A percentile compares a stretch with the other conserved stretches of the same genome.
Conservation (phyloP, 1,140 invertebrate genomes). For the Drosophila chauvacae region DNA sequence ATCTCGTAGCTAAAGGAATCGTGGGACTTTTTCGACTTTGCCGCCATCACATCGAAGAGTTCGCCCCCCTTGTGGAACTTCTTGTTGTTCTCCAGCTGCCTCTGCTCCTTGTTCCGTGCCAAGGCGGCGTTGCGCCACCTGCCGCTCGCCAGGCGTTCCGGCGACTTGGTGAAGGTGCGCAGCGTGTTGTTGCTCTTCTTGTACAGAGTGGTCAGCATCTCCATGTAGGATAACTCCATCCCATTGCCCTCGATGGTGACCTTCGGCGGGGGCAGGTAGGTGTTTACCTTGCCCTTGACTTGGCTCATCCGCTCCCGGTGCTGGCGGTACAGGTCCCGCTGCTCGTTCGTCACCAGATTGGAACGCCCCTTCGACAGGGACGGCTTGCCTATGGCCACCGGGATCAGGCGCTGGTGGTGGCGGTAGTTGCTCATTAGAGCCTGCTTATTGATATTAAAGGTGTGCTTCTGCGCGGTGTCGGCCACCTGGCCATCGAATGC, state of each 20-base stretch:
- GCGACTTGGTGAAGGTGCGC: slow-evolving; percentile 67
- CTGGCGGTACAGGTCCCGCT: slow-evolving; percentile 66
- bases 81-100: slow-evolving; percentile 57
- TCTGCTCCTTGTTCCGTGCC: slow-evolving; percentile 59
- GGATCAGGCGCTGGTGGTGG: slow-evolving; percentile 48
- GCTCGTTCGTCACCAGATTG: slow-evolving; percentile 55
- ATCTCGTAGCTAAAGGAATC: slow-evolving; percentile 62
- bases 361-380: slow-evolving; percentile 23
- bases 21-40: slow-evolving; percentile 35
- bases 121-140: slow-evolving; percentile 58
- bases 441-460: slow-evolving; percentile 59
- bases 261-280: slow-evolving; percentile 61
- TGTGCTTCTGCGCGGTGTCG: slow-evolving; percentile 35
- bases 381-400: slow-evolving; percentile 23
- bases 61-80: slow-evolving; percentile 54
- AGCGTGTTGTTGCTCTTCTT: slow-evolving; percentile 72
- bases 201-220: slow-evolving; percentile 69
- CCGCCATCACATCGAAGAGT: slow-evolving; percentile 53
- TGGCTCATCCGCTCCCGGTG: slow-evolving; percentile 63
- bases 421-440: slow-evolving; percentile 41
- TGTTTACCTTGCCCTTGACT: slow-evolving; percentile 72
- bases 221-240: slow-evolving; percentile 74
- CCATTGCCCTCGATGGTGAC: slow-evolving; percentile 56
- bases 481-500: slow-evolving; percentile 19
- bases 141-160: slow-evolving; percentile 58